Conservation (phyloP, 2,888 invertebrate species). For the Hyposoter didymator region DNA sequence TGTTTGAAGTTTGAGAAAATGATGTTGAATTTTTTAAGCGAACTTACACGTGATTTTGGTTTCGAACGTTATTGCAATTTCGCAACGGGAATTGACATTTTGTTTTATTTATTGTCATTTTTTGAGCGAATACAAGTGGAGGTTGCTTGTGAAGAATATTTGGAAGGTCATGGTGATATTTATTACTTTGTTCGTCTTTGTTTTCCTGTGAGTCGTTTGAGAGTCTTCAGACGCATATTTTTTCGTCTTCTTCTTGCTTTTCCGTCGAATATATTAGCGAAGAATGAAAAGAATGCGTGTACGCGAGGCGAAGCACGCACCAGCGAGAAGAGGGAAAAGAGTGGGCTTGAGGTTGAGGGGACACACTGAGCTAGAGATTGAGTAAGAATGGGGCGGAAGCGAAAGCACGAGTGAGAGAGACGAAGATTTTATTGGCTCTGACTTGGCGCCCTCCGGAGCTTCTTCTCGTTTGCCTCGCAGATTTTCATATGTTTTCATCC, state of each 20-base stretch:
- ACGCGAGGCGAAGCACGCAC: slow-evolving; percentile 53
- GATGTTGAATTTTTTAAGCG: background rate
- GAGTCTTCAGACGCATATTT: slow-evolving; percentile 42
- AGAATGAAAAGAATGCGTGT: slow-evolving; percentile 54
- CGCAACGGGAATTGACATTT: background rate
- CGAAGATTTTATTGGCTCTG: slow-evolving; percentile 83
- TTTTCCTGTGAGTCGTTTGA: slow-evolving; percentile 35
- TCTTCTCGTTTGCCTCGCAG: slow-evolving; percentile 82
- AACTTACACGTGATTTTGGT: background rate
- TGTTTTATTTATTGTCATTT: background rate
- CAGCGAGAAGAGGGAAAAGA: slow-evolving; percentile 46
- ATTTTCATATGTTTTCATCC: slow-evolving; percentile 84
- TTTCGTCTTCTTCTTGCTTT: slow-evolving; percentile 23
- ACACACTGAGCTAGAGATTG: slow-evolving; percentile 66
- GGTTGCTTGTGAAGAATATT: background rate
- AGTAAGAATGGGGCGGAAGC: slow-evolving; percentile 56
- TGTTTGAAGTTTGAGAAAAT: background rate
- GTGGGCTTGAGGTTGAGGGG: slow-evolving; percentile 19
- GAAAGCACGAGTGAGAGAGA: slow-evolving; percentile 71
- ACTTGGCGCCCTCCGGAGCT: slow-evolving; percentile 81
- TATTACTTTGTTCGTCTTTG: slow-evolving; percentile 33
- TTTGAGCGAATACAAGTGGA: background rate
- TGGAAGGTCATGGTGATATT: slow-evolving; percentile 22
- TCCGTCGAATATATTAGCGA: slow-evolving; percentile 29
- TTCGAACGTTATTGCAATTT: background rate